Percentiles rank a stretch among this genome's conserved stretches.
Evolutionary conservation across 53 echinoderm and acorn worm genomes (phyloP).

Genomic region (Henricia sp.): DNA sequence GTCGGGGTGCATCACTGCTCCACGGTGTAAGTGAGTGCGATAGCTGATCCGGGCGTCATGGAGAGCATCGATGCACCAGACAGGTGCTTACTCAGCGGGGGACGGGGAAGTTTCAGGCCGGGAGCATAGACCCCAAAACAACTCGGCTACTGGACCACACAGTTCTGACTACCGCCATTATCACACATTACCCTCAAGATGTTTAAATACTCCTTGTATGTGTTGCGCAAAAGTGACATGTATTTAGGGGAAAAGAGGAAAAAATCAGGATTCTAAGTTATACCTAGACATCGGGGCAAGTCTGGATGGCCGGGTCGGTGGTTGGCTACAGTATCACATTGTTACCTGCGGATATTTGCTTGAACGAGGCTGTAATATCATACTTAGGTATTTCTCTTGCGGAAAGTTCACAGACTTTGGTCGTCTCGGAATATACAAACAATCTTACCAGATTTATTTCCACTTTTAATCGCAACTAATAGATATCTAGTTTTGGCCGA

Average conservation of each 20-base stretch:
- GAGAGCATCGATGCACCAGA: slow-evolving; percentile 6
- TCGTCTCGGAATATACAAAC: too few relatives aligned
- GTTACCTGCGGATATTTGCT: slow-evolving; percentile 43
- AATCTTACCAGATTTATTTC: too few relatives aligned
- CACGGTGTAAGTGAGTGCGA: neutral
- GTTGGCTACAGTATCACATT: slow-evolving; percentile 30
- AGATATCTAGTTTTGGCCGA: too few relatives aligned
- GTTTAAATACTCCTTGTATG: slow-evolving; percentile 54
- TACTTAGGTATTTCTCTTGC: neutral
- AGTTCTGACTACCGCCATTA: slow-evolving; percentile 27
- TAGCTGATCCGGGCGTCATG: slow-evolving; percentile 29
- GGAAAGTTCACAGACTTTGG: too few relatives aligned
- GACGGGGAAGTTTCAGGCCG: neutral
- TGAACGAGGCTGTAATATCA: slow-evolving; percentile 15
- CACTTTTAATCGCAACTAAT: too few relatives aligned
- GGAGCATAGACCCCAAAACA: slow-evolving; percentile 21
- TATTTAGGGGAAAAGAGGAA: slow-evolving; percentile 3
- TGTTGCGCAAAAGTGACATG: slow-evolving; percentile 49
- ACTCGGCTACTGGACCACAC: slow-evolving; percentile 58
- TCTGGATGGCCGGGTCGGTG: too few relatives aligned
- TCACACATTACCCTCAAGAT: slow-evolving; percentile 37
- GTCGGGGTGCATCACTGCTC: neutral
- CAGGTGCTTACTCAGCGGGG: slow-evolving; percentile 45
- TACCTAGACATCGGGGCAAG: too few relatives aligned
- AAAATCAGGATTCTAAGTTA: neutral